Percentiles rank a stretch among this genome's conserved stretches.
phyloP scores from a whole-genome alignment of 2,113 vertebrate genomes.

The Thalassarche chlororhynchos region DNA sequence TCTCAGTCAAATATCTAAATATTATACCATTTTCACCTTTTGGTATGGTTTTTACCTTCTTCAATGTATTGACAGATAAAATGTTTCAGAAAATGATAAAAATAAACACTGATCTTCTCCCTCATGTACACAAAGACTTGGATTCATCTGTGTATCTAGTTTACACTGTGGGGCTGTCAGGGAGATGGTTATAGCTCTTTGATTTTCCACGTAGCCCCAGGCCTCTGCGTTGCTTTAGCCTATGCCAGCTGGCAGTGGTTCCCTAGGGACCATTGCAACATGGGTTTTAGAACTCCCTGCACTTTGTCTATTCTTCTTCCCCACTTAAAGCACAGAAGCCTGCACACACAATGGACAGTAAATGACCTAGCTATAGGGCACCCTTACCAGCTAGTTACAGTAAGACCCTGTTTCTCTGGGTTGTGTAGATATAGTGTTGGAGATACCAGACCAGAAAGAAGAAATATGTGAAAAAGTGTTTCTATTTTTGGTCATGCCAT shows the following conservation, averaged over 20 bases:
- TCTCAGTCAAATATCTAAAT: background rate
- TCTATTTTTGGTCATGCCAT: background rate
- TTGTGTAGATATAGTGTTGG: background rate
- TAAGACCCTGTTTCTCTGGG: background rate
- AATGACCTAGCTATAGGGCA: background rate
- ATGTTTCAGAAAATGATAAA: background rate
- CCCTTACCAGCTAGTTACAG: background rate
- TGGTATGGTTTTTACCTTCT: background rate
- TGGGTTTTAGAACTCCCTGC: background rate
- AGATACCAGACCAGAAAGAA: background rate
- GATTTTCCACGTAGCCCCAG: constrained; percentile 14
- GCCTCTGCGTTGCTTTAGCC: background rate
- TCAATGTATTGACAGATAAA: background rate
- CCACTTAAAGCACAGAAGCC: background rate
- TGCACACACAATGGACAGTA: background rate
- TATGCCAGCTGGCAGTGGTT: constrained; percentile 44
- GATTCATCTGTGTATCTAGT: background rate
- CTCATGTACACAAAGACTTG: background rate
- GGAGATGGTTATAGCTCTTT: constrained; percentile 17
- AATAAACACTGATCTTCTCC: background rate
- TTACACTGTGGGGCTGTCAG: background rate
- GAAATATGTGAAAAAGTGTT: background rate
- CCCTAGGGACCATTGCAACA: background rate
- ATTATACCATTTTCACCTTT: background rate
- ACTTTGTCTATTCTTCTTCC: background rate